Evolutionary conservation across 2,888 invertebrate species (phyloP).

Genomic region (Mimachlamys varia): DNA sequence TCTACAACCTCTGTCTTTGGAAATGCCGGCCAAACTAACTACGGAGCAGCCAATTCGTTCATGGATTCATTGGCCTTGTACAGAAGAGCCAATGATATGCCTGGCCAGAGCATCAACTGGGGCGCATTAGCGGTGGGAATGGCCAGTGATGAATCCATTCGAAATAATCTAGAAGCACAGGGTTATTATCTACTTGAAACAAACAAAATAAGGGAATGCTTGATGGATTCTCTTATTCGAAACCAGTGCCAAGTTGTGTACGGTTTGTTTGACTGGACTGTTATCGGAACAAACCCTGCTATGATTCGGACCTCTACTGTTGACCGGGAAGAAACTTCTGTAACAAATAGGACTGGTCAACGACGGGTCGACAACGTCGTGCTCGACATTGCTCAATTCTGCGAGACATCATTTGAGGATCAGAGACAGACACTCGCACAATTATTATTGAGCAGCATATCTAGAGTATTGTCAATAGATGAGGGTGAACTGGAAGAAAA

Average conservation of each 20-base stretch:
- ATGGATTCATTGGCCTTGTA: constrained; percentile 64
- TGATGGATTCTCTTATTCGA: not conserved
- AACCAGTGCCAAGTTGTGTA: constrained; percentile 21
- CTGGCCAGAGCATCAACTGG: constrained; percentile 69
- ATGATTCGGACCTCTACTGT: not conserved
- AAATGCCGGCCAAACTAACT: constrained; percentile 66
- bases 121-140: constrained; percentile 65
- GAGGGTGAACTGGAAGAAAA: not conserved
- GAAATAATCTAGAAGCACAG: constrained; percentile 26
- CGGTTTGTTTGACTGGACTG: constrained; percentile 36
- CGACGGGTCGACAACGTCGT: not conserved
- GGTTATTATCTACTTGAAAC: constrained; percentile 37
- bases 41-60: constrained; percentile 68
- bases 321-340: not conserved
- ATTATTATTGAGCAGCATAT: not conserved
- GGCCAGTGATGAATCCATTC: constrained; percentile 46
- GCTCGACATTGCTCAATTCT: not conserved
- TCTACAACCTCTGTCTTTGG: constrained; percentile 64
- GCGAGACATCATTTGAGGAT: not conserved
- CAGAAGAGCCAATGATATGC: constrained; percentile 55
- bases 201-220: not conserved
- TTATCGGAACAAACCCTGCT: not conserved
- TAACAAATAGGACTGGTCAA: not conserved
- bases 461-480: not conserved
- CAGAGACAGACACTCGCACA: not conserved